Conservation (phyloP, 2,797 vertebrate genomes). For the Melanotaenia pygmaea region DNA sequence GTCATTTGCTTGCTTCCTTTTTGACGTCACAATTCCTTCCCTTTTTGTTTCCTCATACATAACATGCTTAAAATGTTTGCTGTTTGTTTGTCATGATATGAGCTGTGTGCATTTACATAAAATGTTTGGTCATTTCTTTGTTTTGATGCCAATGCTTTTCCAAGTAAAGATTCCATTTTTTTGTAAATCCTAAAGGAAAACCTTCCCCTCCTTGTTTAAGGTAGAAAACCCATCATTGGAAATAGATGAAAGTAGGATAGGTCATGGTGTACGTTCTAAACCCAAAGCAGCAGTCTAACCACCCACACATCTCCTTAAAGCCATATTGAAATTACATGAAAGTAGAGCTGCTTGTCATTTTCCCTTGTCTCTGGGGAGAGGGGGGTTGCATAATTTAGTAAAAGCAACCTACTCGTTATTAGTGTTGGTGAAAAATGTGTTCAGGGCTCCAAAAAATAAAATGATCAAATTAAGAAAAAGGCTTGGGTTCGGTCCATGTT, state of each 20-base stretch:
- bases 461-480: conserved; percentile 33
- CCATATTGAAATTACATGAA: conserved; percentile 79
- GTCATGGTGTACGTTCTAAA: conserved; percentile 76
- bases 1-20: conserved; percentile 36
- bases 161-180: conserved; percentile 8
- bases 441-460: conserved; percentile 24
- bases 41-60: conserved; percentile 37
- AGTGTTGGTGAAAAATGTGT: conserved; percentile 38
- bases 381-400: conserved; percentile 70
- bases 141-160: conserved; percentile 20
- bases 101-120: conserved; percentile 16
- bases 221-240: conserved; percentile 65
- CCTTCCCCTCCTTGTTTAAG: conserved; percentile 35
- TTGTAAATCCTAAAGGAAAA: conserved; percentile 38
- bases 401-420: conserved; percentile 66
- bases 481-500: conserved; percentile 9
- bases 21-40: conserved; percentile 43
- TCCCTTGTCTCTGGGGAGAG: conserved; percentile 53
- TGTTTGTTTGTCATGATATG: conserved; percentile 28
- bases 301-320: conserved; percentile 81
- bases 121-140: conserved; percentile 12
- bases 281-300: conserved; percentile 75
- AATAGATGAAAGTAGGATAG: conserved; percentile 77
- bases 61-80: conserved; percentile 25
- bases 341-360: conserved; percentile 75